A percentile compares a stretch with the other conserved stretches of the same genome.
Evolutionary conservation across 2,113 vertebrate species (phyloP).

Genomic region (Platysteira castanea): DNA sequence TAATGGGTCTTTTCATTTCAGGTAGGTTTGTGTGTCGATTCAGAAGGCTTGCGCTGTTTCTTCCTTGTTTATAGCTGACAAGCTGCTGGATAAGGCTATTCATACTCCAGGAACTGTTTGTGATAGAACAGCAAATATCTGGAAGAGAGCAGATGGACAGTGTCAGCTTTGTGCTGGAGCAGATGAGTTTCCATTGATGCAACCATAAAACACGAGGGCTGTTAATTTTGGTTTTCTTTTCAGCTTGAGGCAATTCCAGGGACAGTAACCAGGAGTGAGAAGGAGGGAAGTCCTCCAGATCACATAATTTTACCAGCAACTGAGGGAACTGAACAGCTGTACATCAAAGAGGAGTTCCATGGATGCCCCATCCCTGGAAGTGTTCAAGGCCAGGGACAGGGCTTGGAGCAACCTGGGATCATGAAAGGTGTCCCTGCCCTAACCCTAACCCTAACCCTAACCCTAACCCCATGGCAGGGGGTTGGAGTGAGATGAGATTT

Average conservation of each 20-base stretch:
- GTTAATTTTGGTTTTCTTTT: not conserved
- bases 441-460: no score
- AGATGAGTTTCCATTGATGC: not conserved
- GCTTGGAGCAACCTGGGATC: not conserved
- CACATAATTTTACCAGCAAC: not conserved
- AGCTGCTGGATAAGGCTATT: constrained; percentile 77
- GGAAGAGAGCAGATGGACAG: constrained; percentile 1
- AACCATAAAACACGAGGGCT: not conserved
- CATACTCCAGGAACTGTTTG: constrained; percentile 96
- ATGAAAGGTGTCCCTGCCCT: not conserved
- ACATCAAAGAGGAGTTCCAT: not conserved
- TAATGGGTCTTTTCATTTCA: constrained; percentile 70
- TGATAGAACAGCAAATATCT: constrained; percentile 97
- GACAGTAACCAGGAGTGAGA: not conserved
- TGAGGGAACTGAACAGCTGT: not conserved
- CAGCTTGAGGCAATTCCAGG: not conserved
- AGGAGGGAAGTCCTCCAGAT: not conserved
- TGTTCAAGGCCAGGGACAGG: not conserved
- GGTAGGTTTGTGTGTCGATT: constrained; percentile 83
- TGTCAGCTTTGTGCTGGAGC: not conserved
- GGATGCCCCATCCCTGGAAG: not conserved
- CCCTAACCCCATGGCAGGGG: not conserved
- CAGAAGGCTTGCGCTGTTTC: constrained; percentile 69
- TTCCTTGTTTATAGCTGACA: constrained; percentile 53
- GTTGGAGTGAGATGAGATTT: not conserved